phyloP scores from a whole-genome alignment of 2,888 invertebrate genomes.

The Busseola fusca region DNA sequence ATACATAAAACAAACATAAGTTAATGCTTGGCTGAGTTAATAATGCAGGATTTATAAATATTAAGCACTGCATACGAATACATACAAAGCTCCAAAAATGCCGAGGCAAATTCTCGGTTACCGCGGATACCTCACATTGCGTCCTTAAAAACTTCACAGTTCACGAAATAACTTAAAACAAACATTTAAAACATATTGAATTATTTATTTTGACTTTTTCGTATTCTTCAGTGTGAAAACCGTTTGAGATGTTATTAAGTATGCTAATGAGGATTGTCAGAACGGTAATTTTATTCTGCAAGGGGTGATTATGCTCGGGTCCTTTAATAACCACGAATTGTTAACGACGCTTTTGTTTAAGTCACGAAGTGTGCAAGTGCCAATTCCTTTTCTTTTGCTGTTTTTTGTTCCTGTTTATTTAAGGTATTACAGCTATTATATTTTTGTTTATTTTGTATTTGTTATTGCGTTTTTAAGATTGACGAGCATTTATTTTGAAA shows the following conservation, averaged over 20 bases:
- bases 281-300: constrained; percentile 72
- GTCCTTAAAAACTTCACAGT: constrained; percentile 20
- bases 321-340: constrained; percentile 62
- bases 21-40: constrained; percentile 42
- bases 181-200: constrained; percentile 53
- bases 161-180: constrained; percentile 29
- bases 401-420: constrained; percentile 31
- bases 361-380: constrained; percentile 51
- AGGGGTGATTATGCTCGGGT: constrained; percentile 61
- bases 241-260: constrained; percentile 62
- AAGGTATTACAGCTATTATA: constrained; percentile 24
- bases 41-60: constrained; percentile 48
- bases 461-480: constrained; percentile 14
- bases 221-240: constrained; percentile 54
- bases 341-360: constrained; percentile 59
- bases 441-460: constrained; percentile 1
- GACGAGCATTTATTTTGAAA: constrained; percentile 4
- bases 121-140: constrained; percentile 14
- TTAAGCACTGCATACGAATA: constrained; percentile 30
- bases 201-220: constrained; percentile 53
- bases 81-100: constrained; percentile 26
- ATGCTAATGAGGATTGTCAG: constrained; percentile 68
- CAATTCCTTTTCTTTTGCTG: constrained; percentile 52
- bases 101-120: constrained; percentile 46
- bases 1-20: constrained; percentile 34